phyloP scores from a whole-genome alignment of 2,888 invertebrate genomes.

The Euclidia mi region DNA sequence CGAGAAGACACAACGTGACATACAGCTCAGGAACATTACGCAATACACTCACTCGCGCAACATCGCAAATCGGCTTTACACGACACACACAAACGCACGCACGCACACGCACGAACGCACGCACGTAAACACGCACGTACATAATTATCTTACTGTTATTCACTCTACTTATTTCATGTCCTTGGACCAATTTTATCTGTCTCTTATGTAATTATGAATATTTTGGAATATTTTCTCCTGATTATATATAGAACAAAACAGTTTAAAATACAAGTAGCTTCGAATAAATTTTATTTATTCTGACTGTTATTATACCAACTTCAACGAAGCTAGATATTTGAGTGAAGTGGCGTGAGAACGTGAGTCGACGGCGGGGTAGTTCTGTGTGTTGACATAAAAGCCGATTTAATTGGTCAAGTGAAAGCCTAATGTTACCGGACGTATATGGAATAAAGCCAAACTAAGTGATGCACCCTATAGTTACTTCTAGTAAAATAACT shows the following conservation, averaged over 20 bases:
- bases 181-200: neutral
- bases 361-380: too few species aligned
- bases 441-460: slow-evolving; percentile 80
- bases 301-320: too few species aligned
- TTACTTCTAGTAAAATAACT: slow-evolving; percentile 79
- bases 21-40: slow-evolving; percentile 50
- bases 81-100: neutral
- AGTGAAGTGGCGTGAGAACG: too few species aligned
- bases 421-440: slow-evolving; percentile 57
- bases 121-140: too few species aligned
- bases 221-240: neutral
- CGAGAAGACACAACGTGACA: slow-evolving; percentile 82
- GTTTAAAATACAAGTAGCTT: too few species aligned
- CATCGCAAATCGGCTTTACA: slow-evolving; percentile 19
- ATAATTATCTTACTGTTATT: neutral
- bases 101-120: too few species aligned
- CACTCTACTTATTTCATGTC: neutral
- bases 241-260: too few species aligned
- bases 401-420: slow-evolving; percentile 48
- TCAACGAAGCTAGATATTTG: too few species aligned
- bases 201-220: neutral
- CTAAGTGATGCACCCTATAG: slow-evolving; percentile 87
- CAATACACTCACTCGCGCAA: slow-evolving; percentile 10
- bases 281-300: too few species aligned
- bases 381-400: slow-evolving; percentile 19